Base-by-base conservation (phyloP, 2,888 invertebrate species). In the Synanthedon formicaeformis region DNA sequence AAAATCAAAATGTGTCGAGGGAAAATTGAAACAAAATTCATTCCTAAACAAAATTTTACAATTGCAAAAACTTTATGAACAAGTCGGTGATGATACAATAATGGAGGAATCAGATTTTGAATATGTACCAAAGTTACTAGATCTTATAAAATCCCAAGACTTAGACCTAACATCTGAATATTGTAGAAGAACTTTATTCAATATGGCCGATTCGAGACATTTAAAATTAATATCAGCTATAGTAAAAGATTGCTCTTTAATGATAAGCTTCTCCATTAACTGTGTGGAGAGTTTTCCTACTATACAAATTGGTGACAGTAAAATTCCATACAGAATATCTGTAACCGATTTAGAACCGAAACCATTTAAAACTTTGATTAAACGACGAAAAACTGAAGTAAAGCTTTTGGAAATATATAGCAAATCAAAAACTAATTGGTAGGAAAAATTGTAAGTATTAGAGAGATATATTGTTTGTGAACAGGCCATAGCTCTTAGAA, bases 301-400 rank as follows among this genome's bases (percentile, higher is more conserved):
- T 51, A 62, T 80, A 34, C 57, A 74, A 58, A 56, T 88, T 52
- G 71, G 70, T 50, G 75, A 78, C 48, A 61, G 66, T 40, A 76
- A 66, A 56, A 77, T 90, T 61, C 78, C 84, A 40, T 90, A 88
- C 57, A 88, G 88, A 62, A 71, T 91, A 23, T 88, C 90, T 50
- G 80, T 92, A 1, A 91, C 92, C 27, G 93, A 93, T 71, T 78
- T 93, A 58, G 93, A 93, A 67, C 92, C 92, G 2, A 93, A 93
- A 74, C 87, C 89, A 3, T 58, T 65, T 1, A 68, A 65, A 55
- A 80, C 75, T 41, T 65, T 86, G 50, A 23, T 56, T 0, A 84
- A 78, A 62, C 75, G 85, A 63, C 67, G 63, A 50, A 61, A 64
- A 8, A 81, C 73, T 2, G 82, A 82, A 56, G 63, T 56, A 34